A percentile compares a stretch with the other conserved stretches of the same genome.
Conservation (phyloP, 2,113 vertebrate species). For the Carassius auratus region DNA sequence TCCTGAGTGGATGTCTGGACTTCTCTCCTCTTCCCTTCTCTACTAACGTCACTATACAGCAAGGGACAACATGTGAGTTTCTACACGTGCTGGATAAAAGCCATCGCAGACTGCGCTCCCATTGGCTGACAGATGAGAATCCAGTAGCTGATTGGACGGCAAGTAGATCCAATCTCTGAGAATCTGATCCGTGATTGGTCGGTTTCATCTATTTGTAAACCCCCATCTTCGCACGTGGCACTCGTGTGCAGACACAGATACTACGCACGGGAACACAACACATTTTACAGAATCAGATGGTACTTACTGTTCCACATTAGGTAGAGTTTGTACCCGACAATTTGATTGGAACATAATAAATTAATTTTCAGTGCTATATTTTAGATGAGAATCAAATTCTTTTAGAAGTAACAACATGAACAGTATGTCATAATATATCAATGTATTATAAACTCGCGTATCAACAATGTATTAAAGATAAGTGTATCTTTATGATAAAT, state of each 20-base stretch:
- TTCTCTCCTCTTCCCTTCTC: slow-evolving; percentile 22
- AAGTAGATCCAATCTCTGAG: slow-evolving; percentile 58
- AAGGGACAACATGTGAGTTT: slow-evolving; percentile 51
- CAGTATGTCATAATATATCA: not conserved
- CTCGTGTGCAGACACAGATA: slow-evolving; percentile 58
- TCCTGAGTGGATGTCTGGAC: not conserved
- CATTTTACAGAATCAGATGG: not conserved
- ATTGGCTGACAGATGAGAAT: slow-evolving; percentile 52
- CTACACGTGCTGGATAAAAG: slow-evolving; percentile 66
- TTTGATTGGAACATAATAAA: not conserved
- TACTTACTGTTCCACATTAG: not conserved
- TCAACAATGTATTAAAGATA: not conserved
- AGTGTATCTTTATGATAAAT: too few species aligned
- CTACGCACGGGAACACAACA: slow-evolving; percentile 28
- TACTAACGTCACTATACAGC: slow-evolving; percentile 40
- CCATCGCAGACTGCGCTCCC: not conserved
- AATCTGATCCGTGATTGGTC: slow-evolving; percentile 53
- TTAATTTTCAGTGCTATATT: not conserved
- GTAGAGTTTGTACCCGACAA: not conserved
- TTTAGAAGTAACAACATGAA: not conserved
- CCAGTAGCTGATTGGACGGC: slow-evolving; percentile 42
- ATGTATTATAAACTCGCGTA: not conserved
- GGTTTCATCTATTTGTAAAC: not conserved
- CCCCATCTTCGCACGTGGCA: slow-evolving; percentile 67
- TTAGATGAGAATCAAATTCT: not conserved